A percentile compares a stretch with the other conserved stretches of the same genome.
Conservation (phyloP, 2,113 vertebrate species). For the Mormoops blainvillei region DNA sequence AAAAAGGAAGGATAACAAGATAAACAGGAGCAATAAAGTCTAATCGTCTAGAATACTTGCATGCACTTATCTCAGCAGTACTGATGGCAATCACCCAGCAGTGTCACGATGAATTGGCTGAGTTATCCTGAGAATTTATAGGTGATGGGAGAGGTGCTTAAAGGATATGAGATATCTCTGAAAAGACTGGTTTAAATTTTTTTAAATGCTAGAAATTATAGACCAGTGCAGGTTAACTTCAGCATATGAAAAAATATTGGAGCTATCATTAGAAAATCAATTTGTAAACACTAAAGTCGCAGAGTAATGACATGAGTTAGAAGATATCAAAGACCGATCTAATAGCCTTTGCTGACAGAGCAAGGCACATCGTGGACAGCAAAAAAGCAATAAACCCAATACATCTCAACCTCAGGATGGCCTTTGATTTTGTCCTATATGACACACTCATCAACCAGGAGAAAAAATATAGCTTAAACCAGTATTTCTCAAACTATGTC, state of each 20-base stretch:
- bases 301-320: slow-evolving; percentile 33
- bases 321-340: slow-evolving; percentile 55
- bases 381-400: slow-evolving; percentile 53
- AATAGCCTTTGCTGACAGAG: slow-evolving; percentile 56
- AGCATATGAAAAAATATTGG: slow-evolving; percentile 6
- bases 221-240: neutral
- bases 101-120: neutral
- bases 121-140: neutral
- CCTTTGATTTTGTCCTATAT: slow-evolving; percentile 52
- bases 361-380: slow-evolving; percentile 24
- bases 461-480: slow-evolving; percentile 55
- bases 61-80: neutral
- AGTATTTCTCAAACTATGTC: slow-evolving; percentile 28
- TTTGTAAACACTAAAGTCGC: slow-evolving; percentile 3
- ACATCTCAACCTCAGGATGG: slow-evolving; percentile 34
- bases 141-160: neutral
- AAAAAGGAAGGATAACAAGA: neutral
- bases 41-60: neutral
- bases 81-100: neutral
- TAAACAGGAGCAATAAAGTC: neutral
- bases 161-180: neutral
- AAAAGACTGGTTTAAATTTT: neutral
- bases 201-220: slow-evolving; percentile 14
- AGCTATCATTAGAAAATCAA: slow-evolving; percentile 28
- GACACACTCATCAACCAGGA: slow-evolving; percentile 50